These are phyloP conservation scores for Garrulus glandarius DNA, from an alignment of 2,797 vertebrate species.

Conservation along the genomic window DNA sequence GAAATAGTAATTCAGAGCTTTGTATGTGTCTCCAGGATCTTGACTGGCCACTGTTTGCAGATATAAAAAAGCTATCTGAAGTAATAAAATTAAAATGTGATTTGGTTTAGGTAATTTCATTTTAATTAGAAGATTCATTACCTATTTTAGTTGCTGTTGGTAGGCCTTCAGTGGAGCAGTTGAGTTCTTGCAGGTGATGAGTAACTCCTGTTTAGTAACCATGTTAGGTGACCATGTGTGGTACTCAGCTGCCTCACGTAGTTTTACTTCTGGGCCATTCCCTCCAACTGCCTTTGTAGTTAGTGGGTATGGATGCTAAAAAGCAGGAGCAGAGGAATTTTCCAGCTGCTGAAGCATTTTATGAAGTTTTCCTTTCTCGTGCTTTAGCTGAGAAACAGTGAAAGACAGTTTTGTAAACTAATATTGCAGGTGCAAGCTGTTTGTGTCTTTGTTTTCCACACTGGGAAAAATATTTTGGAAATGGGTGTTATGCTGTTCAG, in stretches of 20 bases:
- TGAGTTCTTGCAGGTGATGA: not conserved
- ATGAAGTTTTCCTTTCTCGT: too few species aligned
- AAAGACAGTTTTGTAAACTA: too few species aligned
- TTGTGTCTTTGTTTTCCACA: too few species aligned
- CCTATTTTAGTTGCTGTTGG: not conserved
- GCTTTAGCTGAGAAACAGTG: too few species aligned
- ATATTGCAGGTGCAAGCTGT: too few species aligned
- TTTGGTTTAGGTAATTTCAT: not conserved
- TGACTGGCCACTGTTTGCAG: not conserved
- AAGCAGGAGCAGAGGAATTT: too few species aligned
- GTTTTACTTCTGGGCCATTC: not conserved
- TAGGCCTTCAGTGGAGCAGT: not conserved
- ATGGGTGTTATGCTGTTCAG: too few species aligned
- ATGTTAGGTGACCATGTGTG: not conserved
- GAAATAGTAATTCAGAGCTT: not conserved
- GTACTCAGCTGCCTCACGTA: not conserved
- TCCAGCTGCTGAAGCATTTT: too few species aligned
- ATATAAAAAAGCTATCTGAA: not conserved
- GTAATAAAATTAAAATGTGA: not conserved
- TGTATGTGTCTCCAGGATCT: not conserved
- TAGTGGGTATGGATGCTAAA: not conserved
- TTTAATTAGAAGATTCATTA: not conserved
- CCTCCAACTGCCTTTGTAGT: not conserved
- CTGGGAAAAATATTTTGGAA: too few species aligned
- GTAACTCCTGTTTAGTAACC: not conserved